Base-by-base conservation (phyloP, 2,797 vertebrate genomes). In the Acomys russatus region DNA sequence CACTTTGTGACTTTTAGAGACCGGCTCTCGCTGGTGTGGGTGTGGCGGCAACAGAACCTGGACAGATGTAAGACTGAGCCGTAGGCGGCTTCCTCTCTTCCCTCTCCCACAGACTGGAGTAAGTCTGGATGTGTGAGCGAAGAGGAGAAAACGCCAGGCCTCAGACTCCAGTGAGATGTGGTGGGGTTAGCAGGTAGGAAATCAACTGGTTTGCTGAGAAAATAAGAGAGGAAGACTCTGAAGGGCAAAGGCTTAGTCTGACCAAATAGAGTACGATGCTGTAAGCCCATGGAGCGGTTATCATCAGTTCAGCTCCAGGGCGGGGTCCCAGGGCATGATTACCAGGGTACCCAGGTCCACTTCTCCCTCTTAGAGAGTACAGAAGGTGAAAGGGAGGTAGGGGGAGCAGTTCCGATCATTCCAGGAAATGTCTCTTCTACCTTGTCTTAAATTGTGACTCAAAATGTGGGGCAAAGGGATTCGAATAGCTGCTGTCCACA, bases 191-290 rank as follows among this genome's bases (percentile, higher is more conserved):
- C n/a, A 73, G n/a, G 59, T 35, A 20, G 51, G 88, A 61, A 70
- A 44, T 93, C n/a, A 59, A 10, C 76, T 78, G 76, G 17, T 71
- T 86, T 89, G 35, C n/a, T 35, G 85, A 86, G 85, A 93, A 79
- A 92, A 61, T 89, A 79, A 90, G 79, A 70, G 44, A 28, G 25
- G 38, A 10, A 51, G 59, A 9, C 33, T 33, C 23, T 68, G 90
- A 22, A 68, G 22, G n/a, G 38, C 44, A 70, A 80, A 70, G n/a
- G 25, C 28, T 80, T 87, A 54, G 51, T 92, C 25, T 85, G 66
- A 64, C 51, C 79, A 90, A 92, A 80, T 76, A 61, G 30, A 56
- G 44, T 76, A 79, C 18, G 59, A 6, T 71, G 9, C 83, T 70
- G 20, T 70, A 68, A 68, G 49, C n/a, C 3, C 3, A 59, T 1